Conservation (phyloP, 2,888 invertebrate species). For the Chymomyza caudatula region DNA sequence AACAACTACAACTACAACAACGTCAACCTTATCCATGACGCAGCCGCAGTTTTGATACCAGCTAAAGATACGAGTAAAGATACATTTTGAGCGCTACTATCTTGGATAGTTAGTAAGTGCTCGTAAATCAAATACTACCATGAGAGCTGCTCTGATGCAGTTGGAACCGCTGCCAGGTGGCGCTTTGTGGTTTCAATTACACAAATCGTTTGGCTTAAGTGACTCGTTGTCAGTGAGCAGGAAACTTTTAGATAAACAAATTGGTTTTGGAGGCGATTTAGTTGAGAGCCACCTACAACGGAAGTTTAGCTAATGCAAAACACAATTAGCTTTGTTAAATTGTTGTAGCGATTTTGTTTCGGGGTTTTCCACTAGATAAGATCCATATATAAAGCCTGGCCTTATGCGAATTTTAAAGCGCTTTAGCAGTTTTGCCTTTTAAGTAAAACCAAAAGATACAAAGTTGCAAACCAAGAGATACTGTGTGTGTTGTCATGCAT, state of each 20-base stretch:
- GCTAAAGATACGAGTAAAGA: background rate
- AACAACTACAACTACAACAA: background rate
- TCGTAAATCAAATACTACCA: background rate
- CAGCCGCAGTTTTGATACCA: background rate
- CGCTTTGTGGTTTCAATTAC: slow-evolving; percentile 49
- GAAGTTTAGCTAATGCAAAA: slow-evolving; percentile 27
- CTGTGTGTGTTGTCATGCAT: background rate
- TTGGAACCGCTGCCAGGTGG: slow-evolving; percentile 36
- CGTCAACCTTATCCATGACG: background rate
- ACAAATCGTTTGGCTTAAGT: slow-evolving; percentile 3
- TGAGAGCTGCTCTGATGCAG: background rate
- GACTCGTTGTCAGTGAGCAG: background rate
- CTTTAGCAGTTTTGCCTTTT: slow-evolving; percentile 15
- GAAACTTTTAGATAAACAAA: background rate
- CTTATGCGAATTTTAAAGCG: background rate
- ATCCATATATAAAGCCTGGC: background rate
- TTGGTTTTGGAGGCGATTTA: slow-evolving; percentile 19
- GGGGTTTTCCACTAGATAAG: background rate
- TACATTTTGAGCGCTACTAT: background rate
- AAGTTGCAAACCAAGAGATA: slow-evolving; percentile 4
- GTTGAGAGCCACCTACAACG: slow-evolving; percentile 33
- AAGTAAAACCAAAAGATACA: slow-evolving; percentile 10
- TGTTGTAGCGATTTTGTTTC: background rate
- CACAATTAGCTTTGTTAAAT: slow-evolving; percentile 38
- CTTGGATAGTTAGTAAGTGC: background rate